These are phyloP conservation scores for Maconellicoccus hirsutus DNA, from an alignment of 1,140 invertebrate genomes.

Conservation along the genomic window DNA sequence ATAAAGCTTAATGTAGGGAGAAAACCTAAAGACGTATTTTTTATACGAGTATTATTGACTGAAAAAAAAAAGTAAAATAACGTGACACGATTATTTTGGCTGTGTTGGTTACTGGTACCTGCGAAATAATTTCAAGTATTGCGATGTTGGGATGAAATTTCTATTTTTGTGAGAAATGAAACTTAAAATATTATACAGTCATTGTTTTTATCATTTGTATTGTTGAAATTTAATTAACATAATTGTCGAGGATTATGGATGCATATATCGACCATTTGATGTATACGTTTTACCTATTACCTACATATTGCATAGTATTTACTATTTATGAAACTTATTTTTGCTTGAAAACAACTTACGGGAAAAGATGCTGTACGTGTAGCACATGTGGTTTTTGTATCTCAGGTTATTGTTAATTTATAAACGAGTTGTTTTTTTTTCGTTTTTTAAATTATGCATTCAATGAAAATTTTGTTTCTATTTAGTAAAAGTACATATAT, in stretches of 20 bases:
- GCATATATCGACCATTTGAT: too few species aligned
- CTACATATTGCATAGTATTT: too few species aligned
- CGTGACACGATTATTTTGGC: not conserved
- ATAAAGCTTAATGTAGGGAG: too few species aligned
- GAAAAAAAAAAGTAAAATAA: not conserved
- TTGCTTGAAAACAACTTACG: too few species aligned
- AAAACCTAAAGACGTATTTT: too few species aligned
- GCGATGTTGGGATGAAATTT: not conserved
- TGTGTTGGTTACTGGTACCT: too few species aligned
- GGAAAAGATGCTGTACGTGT: not conserved
- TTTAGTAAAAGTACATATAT: not conserved
- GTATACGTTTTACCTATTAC: too few species aligned
- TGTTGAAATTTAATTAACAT: not conserved
- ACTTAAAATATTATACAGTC: not conserved
- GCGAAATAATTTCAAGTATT: not conserved
- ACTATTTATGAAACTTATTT: too few species aligned
- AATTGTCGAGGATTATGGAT: too few species aligned
- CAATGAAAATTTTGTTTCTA: not conserved
- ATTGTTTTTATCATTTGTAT: not conserved
- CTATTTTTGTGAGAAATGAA: not conserved
- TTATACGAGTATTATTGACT: too few species aligned
- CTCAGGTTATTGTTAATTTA: not conserved
- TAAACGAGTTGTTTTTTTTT: not conserved
- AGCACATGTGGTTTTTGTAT: not conserved
- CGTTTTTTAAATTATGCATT: not conserved